Evolutionary conservation across 1,140 invertebrate genomes (phyloP).

Genomic region (Tribolium castaneum): DNA sequence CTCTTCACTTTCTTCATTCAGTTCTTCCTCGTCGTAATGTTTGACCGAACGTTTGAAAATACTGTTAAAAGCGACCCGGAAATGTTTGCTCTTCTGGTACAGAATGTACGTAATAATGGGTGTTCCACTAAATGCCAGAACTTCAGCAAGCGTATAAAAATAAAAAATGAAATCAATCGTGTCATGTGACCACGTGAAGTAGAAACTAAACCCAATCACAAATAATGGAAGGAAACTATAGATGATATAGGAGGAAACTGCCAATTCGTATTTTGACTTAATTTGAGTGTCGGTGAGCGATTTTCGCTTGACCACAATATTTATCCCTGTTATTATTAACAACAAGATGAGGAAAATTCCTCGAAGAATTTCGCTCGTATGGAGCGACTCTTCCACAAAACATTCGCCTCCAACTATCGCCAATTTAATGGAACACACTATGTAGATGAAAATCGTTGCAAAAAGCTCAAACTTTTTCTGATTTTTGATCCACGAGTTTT

Average conservation of each 20-base stretch:
- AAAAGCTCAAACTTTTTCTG: background rate
- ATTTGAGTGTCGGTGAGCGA: background rate
- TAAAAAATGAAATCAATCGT: background rate
- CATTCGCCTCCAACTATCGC: background rate
- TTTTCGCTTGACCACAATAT: background rate
- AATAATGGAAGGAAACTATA: background rate
- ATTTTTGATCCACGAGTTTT: background rate
- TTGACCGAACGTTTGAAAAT: background rate
- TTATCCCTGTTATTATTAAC: background rate
- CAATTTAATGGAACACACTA: background rate
- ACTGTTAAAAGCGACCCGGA: background rate
- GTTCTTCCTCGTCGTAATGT: background rate
- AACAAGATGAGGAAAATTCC: background rate
- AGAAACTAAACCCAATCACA: background rate
- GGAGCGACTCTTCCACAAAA: background rate
- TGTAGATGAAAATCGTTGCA: background rate
- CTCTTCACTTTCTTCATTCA: background rate
- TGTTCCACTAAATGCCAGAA: background rate
- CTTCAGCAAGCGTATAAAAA: background rate
- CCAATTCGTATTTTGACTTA: slow-evolving; percentile 5
- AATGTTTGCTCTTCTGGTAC: slow-evolving; percentile 7
- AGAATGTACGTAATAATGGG: background rate
- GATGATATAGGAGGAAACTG: background rate
- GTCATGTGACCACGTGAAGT: background rate
- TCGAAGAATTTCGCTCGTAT: background rate